phyloP scores from a whole-genome alignment of 2,888 invertebrate genomes.

The Drosophila rellima region DNA sequence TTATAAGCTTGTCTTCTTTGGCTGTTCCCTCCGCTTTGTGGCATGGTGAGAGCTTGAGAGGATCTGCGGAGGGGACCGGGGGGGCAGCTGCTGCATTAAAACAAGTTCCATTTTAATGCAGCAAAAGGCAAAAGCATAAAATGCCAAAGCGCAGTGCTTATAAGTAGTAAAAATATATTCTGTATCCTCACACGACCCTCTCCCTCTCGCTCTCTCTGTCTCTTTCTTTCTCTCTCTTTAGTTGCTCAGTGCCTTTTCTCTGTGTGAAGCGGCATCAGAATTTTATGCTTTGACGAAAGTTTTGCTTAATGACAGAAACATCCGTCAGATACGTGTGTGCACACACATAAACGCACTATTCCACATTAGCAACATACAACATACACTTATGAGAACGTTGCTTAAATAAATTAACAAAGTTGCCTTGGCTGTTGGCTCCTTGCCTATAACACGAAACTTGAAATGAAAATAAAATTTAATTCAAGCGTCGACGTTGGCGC shows the following conservation, averaged over 20 bases:
- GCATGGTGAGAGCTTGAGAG: not conserved
- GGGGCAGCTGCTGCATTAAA: conserved; percentile 46
- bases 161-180: conserved; percentile 58
- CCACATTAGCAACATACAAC: conserved; percentile 1
- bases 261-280: conserved; percentile 51
- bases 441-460: conserved; percentile 71
- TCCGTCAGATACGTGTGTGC: conserved; percentile 54
- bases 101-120: conserved; percentile 62
- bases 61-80: not conserved
- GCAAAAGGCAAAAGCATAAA: conserved; percentile 67
- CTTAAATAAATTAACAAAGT: conserved; percentile 76
- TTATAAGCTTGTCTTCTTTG: conserved; percentile 55
- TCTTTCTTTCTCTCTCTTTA: not conserved
- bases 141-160: conserved; percentile 61
- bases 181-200: conserved; percentile 1
- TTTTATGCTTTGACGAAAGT: conserved; percentile 76
- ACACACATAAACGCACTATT: conserved; percentile 16
- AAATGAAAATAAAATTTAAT: conserved; percentile 77
- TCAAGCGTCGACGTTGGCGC: conserved; percentile 46
- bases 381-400: conserved; percentile 57
- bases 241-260: conserved; percentile 17
- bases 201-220: not conserved
- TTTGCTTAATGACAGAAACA: conserved; percentile 74
- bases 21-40: conserved; percentile 30
- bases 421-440: conserved; percentile 68